phyloP scores from a whole-genome alignment of 2,113 vertebrate genomes.

The Leucosticte australis region DNA sequence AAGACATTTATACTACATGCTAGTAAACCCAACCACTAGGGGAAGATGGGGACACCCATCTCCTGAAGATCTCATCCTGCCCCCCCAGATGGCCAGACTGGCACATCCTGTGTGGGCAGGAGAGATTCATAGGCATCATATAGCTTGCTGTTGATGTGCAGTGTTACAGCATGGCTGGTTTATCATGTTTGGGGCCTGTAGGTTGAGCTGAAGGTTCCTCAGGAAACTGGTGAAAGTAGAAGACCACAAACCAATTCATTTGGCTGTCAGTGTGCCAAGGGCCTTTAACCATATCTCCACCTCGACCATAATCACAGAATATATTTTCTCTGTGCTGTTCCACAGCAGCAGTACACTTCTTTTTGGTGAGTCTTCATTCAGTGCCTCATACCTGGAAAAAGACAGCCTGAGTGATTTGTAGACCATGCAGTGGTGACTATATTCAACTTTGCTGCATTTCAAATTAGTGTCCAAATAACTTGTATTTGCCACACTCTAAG shows the following conservation, averaged over 20 bases:
- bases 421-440: neutral
- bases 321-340: neutral
- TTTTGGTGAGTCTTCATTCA: neutral
- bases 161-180: neutral
- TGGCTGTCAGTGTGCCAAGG: neutral
- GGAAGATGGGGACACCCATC: rapidly evolving
- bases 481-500: neutral
- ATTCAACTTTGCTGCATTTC: neutral
- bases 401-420: neutral
- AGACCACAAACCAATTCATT: neutral
- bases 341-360: neutral
- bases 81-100: neutral
- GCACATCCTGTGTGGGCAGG: neutral
- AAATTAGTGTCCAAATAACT: neutral
- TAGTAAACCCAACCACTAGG: neutral
- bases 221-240: neutral
- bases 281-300: neutral
- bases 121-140: rapidly evolving
- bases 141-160: neutral
- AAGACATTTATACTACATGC: neutral
- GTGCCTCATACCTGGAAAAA: neutral
- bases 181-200: rapidly evolving
- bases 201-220: neutral
- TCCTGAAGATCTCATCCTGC: neutral
- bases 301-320: neutral